Evolutionary conservation across 1,140 invertebrate genomes (phyloP), one percentile per base, ranked within the genome.

Genomic region (Camponotus pennsylvanicus): DNA sequence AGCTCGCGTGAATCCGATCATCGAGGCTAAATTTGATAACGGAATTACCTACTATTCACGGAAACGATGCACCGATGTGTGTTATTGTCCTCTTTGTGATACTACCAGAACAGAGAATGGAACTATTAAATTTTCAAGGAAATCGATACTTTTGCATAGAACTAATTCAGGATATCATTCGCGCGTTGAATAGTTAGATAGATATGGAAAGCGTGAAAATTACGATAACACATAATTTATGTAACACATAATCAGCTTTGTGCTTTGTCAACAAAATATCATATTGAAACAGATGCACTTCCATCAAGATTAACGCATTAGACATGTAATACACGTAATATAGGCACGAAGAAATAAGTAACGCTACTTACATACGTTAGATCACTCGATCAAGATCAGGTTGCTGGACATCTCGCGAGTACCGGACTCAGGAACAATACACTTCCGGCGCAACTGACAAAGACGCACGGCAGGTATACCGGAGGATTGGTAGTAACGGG

Each of bases 111-210:
- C 69, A 40, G 55, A 40, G 55, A 75, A 61, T 63, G 6, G 55
- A 71, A 82, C 67, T 73, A 83, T 75, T 61, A 83, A 83, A 83
- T 75, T 73, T 71, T 61, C 61, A 83, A 73, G 67, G 75, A 73
- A 82, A 83, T 75, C 69, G 69, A 83, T 83, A 49, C 66, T 59
- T 52, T 59, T 61, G 66, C 52, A 27, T 7, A 32, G 9, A 55
- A 57, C 11, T 37, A 63, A 63, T 73, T 73, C 40, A 18, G 52
- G 7, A 45, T 75, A 49, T 57, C 42, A 55, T 63, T 55, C 6
- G 37, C n/a, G 11, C 18, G n/a, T 34, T 11, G 27, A 5, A 61
- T 69, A 57, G 37, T 69, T 69, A 13, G n/a, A 70, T 69, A 49
- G 21, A 40, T 11, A 42, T n/a, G 27, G 45, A 55, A 57, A 37